phyloP scores from a whole-genome alignment of 1,140 invertebrate genomes.

The Zophobas atratus region DNA sequence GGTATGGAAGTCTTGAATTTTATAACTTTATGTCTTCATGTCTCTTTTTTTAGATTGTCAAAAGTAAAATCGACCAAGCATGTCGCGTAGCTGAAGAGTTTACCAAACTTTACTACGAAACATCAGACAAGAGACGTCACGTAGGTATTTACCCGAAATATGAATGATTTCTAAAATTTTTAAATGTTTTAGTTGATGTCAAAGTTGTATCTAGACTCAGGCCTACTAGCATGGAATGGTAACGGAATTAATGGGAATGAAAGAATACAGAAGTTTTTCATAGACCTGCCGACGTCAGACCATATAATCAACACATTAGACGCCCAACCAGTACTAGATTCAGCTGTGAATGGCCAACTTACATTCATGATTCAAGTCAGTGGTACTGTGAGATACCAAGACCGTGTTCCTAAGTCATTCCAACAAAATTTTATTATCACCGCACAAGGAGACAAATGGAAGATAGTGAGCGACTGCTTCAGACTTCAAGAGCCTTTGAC shows the following conservation, averaged over 20 bases:
- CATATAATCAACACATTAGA: constrained; percentile 82
- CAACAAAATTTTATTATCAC: constrained; percentile 88
- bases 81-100: constrained; percentile 86
- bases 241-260: constrained; percentile 82
- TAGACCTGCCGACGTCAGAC: constrained; percentile 80
- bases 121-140: constrained; percentile 85
- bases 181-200: constrained; percentile 75
- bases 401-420: constrained; percentile 77
- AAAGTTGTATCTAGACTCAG: constrained; percentile 85
- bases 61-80: constrained; percentile 79
- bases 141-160: constrained; percentile 70
- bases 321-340: constrained; percentile 79
- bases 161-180: constrained; percentile 42
- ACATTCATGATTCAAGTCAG: constrained; percentile 84
- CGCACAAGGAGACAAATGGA: constrained; percentile 88
- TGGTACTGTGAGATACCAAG: constrained; percentile 80
- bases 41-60: constrained; percentile 52
- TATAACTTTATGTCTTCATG: background rate
- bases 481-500: constrained; percentile 77
- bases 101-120: constrained; percentile 86
- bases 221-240: constrained; percentile 89
- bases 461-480: constrained; percentile 88
- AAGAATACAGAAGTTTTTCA: constrained; percentile 84
- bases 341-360: constrained; percentile 76
- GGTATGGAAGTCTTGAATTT: background rate